These are phyloP conservation scores for Pseudopodoces humilis DNA, from an alignment of 2,113 vertebrate genomes.

Conservation along the genomic window DNA sequence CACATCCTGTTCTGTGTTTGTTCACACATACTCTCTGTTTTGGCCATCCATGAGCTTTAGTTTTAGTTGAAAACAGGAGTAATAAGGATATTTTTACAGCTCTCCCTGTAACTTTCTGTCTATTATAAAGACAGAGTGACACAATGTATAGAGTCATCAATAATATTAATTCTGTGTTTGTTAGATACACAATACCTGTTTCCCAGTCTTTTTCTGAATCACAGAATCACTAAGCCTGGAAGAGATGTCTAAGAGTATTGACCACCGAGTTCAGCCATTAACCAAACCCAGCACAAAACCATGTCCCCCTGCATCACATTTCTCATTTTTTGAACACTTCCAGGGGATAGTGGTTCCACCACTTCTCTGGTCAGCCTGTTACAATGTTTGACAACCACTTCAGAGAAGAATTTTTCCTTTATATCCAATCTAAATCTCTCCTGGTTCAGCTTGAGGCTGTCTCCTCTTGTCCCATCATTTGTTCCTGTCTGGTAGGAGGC, in stretches of 20 bases:
- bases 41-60: not conserved
- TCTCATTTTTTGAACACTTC: not conserved
- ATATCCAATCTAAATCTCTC: not conserved
- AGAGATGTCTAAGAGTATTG: not conserved
- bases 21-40: not conserved
- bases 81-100: not conserved
- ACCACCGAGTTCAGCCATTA: rapidly evolving
- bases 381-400: not conserved
- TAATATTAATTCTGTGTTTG: not conserved
- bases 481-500: too few species aligned
- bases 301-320: not conserved
- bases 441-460: too few species aligned
- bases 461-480: not conserved
- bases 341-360: not conserved
- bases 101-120: not conserved
- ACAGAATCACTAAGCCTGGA: not conserved
- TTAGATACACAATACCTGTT: rapidly evolving
- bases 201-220: not conserved
- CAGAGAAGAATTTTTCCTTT: not conserved
- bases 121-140: not conserved
- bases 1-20: not conserved
- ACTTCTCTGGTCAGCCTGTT: not conserved
- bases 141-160: not conserved
- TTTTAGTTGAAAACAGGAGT: not conserved
- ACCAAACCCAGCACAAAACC: not conserved